Base-by-base conservation (phyloP, 1,140 invertebrate genomes). In the Bombus superbus region DNA sequence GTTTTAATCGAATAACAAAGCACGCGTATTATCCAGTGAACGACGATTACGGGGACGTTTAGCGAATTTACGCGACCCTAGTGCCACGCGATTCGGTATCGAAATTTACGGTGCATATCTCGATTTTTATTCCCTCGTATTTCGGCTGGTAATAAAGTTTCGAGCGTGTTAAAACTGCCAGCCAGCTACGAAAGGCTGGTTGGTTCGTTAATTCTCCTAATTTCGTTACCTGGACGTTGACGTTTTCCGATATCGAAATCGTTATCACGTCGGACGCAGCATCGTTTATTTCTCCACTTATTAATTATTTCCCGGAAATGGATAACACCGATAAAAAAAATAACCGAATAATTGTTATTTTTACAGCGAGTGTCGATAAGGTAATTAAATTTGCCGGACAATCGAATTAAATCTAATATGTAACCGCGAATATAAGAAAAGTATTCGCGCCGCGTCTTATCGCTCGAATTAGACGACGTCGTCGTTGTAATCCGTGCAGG, bases 1-100 rank as follows among this genome's bases (percentile, higher is more conserved):
- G 62, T 88, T 53, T 86, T 90, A 92, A 92, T 91, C 87, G 89
- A 91, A 83, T 87, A 89, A 89, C 89, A 92, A 91, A 88, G 83
- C 81, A 83, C 80, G 81, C 32, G 53, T 79, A 89, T 90, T 90
- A 89, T 74, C 64, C 68, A 57, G 75, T 40, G 78, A 44, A 71
- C 9, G 35, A 62, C 53, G 62, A 87, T 83, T 75, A 80, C 44
- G 38, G 38, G 18, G 73, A 87, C 80, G 78, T 81, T 79, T 85
- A 81, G 66, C 72, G 78, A 90, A 87, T 89, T 86, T 89, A 83
- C 80, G 78, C 59, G 47, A 35, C 40, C 47, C 28, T 78, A 66
- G 53, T 62, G 38, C 71, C 81, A 22, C 15, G 42, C 25, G 64
- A 74, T n/a, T 76, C 53, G 32, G 25, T 75, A 81, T 25, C 42